Conservation (phyloP, 2,888 invertebrate genomes). For the Cosmopolites sordidus region DNA sequence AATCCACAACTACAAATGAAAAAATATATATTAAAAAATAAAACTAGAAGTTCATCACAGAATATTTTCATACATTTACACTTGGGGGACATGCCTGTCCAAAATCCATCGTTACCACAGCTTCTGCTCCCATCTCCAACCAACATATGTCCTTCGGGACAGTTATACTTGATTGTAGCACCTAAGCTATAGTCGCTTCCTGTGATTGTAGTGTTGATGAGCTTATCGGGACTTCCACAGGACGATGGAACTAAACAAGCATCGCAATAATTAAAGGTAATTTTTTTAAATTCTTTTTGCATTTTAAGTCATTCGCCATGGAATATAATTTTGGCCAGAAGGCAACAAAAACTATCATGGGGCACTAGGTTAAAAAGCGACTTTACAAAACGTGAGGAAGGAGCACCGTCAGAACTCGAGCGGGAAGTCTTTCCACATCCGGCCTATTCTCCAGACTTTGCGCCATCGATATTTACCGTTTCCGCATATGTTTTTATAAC, state of each 20-base stretch:
- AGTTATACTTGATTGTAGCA: slow-evolving; percentile 66
- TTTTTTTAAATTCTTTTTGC: too few relatives aligned
- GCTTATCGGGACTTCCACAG: slow-evolving; percentile 85
- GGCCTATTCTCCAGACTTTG: too few relatives aligned
- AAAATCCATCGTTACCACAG: slow-evolving; percentile 73
- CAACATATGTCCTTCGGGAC: slow-evolving; percentile 79
- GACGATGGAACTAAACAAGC: slow-evolving; percentile 72
- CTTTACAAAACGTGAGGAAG: too few relatives aligned
- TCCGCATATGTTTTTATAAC: too few relatives aligned
- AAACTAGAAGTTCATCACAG: background rate
- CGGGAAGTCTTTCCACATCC: too few relatives aligned
- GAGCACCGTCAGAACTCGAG: too few relatives aligned
- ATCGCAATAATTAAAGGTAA: too few relatives aligned
- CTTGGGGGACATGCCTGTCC: slow-evolving; percentile 76
- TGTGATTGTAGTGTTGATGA: slow-evolving; percentile 74
- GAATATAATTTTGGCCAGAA: too few relatives aligned
- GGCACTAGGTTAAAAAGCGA: too few relatives aligned
- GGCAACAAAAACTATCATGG: too few relatives aligned
- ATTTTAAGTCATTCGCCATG: too few relatives aligned
- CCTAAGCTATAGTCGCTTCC: slow-evolving; percentile 69
- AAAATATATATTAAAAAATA: background rate
- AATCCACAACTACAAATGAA: slow-evolving; percentile 68
- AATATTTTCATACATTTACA: slow-evolving; percentile 73
- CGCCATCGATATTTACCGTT: too few relatives aligned
- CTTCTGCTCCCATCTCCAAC: slow-evolving; percentile 64